Evolutionary conservation across 2,888 invertebrate species (phyloP).

Genomic region (Phengaris alcon): DNA sequence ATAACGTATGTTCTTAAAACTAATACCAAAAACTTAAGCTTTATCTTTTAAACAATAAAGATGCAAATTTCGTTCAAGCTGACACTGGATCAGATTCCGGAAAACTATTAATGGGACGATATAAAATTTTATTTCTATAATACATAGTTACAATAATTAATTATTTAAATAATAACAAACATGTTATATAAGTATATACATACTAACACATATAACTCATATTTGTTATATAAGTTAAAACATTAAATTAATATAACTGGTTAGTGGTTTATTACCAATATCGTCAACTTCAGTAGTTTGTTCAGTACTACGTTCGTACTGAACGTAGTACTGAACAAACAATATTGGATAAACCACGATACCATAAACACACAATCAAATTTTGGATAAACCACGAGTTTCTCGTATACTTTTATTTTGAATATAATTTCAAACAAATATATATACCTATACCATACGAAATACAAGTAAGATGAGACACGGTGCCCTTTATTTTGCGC

Average conservation of each 20-base stretch:
- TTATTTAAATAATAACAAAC: neutral
- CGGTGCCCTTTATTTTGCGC: neutral
- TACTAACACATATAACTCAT: no score
- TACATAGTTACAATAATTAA: neutral
- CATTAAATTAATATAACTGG: neutral
- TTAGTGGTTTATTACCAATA: neutral
- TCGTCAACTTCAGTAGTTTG: no score
- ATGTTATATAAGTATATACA: neutral
- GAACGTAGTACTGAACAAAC: no score
- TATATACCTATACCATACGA: no score
- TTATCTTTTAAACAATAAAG: neutral
- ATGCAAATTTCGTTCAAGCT: neutral
- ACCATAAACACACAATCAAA: no score
- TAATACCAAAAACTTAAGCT: neutral
- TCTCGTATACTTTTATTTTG: no score
- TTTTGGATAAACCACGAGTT: no score
- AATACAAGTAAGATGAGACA: no score
- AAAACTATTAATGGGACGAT: conserved; percentile 1
- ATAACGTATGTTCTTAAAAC: neutral
- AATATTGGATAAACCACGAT: no score
- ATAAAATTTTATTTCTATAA: neutral
- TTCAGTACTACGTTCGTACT: no score
- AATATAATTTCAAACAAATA: no score
- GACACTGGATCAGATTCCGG: conserved; percentile 9
- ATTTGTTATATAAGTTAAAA: neutral